These are phyloP conservation scores for Silurus meridionalis DNA, from an alignment of 2,113 vertebrate genomes.

Conservation along the genomic window DNA sequence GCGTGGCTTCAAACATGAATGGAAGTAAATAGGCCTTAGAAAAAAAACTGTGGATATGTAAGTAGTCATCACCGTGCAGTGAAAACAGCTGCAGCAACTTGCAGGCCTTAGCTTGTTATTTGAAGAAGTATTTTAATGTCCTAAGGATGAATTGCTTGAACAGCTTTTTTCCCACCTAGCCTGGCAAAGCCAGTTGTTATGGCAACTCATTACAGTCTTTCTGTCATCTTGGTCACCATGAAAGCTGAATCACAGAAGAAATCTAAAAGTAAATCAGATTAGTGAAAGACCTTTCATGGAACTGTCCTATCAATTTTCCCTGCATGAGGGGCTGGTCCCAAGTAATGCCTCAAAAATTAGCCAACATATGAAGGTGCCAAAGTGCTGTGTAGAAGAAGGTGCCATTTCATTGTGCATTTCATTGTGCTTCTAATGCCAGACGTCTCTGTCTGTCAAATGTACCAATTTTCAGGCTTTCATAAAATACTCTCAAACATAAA, in stretches of 20 bases:
- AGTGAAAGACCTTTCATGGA: background rate
- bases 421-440: background rate
- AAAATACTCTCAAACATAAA: background rate
- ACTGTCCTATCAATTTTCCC: background rate
- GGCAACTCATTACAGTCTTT: constrained; percentile 11
- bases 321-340: background rate
- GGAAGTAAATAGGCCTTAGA: background rate
- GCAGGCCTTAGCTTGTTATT: background rate
- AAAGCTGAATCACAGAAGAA: constrained; percentile 2
- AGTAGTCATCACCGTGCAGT: background rate
- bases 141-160: background rate
- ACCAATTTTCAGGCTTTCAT: background rate
- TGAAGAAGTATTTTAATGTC: background rate
- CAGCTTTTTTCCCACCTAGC: background rate
- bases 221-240: background rate
- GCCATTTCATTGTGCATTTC: constrained; percentile 4
- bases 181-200: constrained; percentile 14
- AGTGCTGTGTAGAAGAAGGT: background rate
- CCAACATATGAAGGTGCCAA: background rate
- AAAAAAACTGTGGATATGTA: background rate
- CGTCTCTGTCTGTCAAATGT: background rate
- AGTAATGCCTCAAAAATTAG: background rate
- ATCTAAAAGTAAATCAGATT: constrained; percentile 11
- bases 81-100: background rate
- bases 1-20: background rate